A percentile compares a stretch with the other conserved stretches of the same genome.
These are phyloP conservation scores for Fissipunctia ypsillon DNA, from an alignment of 2,888 invertebrate species.

Conservation along the genomic window DNA sequence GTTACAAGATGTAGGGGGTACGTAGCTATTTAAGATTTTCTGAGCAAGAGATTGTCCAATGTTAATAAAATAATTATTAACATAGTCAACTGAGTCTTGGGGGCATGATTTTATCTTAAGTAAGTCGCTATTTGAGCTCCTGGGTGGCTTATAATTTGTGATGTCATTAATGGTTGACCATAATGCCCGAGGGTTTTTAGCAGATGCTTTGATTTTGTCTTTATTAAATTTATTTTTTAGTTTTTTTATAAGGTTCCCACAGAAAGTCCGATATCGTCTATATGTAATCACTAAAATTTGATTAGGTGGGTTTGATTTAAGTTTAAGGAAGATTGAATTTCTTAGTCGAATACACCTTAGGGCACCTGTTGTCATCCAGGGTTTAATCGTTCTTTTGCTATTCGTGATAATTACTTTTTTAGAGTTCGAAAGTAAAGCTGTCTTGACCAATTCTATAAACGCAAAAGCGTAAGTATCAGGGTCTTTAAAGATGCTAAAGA, in stretches of 20 bases:
- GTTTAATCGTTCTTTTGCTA: too few relatives aligned
- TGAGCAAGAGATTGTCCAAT: slow-evolving; percentile 13
- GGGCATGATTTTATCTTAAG: slow-evolving; percentile 20
- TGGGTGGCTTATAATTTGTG: slow-evolving; percentile 19
- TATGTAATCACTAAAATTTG: too few relatives aligned
- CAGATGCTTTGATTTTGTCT: slow-evolving; percentile 18
- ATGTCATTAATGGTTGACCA: slow-evolving; percentile 28
- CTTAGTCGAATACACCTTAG: too few relatives aligned
- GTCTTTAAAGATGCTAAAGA: not conserved
- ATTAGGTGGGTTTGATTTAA: too few relatives aligned
- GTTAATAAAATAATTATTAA: slow-evolving; percentile 12
- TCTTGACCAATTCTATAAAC: slow-evolving; percentile 7
- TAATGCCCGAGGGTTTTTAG: slow-evolving; percentile 20
- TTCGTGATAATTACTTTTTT: slow-evolving; percentile 6
- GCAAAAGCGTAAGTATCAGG: slow-evolving; percentile 19
- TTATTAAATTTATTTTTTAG: slow-evolving; percentile 16
- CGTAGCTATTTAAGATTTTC: slow-evolving; percentile 10
- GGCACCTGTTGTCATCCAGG: too few relatives aligned
- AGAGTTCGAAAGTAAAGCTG: slow-evolving; percentile 9
- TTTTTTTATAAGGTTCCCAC: too few relatives aligned
- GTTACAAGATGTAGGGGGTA: not conserved
- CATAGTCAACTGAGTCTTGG: slow-evolving; percentile 4
- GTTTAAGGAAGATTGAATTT: too few relatives aligned
- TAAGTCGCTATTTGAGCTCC: slow-evolving; percentile 8
- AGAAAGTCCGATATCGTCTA: too few relatives aligned